Base-by-base conservation (phyloP, 2,888 invertebrate species). In the Clusia tigrina region DNA sequence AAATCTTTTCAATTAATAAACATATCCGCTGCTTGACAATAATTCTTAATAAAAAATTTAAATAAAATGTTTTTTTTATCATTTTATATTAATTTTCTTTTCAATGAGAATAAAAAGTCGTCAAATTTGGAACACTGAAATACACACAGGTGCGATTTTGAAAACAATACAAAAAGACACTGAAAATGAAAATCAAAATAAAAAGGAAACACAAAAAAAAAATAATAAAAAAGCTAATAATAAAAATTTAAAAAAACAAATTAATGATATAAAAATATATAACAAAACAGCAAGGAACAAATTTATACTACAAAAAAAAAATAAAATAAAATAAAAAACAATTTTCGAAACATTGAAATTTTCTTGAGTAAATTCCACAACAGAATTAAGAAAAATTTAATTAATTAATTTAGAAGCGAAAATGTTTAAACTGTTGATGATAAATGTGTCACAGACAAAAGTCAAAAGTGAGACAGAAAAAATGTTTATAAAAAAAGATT, bases 401-500 rank as follows among this genome's bases (percentile, higher is more conserved):
- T 12, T 6, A 32, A 32, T 9, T 32, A 32, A n/a, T n/a, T n/a
- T n/a, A n/a, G n/a, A n/a, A n/a, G n/a, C 32, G 32, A 12, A 32
- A 42, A 6, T 42, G 12, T n/a, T 42, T 15, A 42, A 42, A 42
- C 15, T 17, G 3, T 42, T 42, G 42, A 42, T 17, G 42, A 15
- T 42, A 42, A 42, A 42, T 15, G 42, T 42, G 42, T 42, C 42
- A 42, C 42, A 42, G 42, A n/a, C 42, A 42, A 42, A 42, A 15
- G 42, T 42, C 42, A 42, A 6, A 42, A 42, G n/a, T 15, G 3
- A n/a, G 32, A 15, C 32, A n/a, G 32, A 32, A 32, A 32, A 32
- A 32, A 32, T 32, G 6, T 32, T 32, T 32, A n/a, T 12, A 32
- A 54, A 62, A 54, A 54, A 17, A 58, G 46, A 62, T 55, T 32